Conservation (phyloP, 2,113 vertebrate genomes). For the Dissostichus mawsoni region DNA sequence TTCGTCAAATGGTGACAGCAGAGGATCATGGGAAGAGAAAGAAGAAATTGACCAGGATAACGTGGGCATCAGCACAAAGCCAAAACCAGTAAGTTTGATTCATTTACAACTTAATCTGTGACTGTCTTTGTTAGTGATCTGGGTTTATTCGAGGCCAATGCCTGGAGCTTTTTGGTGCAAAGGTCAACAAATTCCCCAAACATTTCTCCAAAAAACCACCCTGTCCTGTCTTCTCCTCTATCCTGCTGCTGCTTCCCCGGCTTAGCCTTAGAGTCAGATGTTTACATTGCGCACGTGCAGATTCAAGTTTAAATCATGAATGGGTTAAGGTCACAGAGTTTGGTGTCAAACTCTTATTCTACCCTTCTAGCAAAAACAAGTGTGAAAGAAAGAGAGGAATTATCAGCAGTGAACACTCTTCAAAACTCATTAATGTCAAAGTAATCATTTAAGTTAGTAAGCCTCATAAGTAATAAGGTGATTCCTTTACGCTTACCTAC, state of each 20-base stretch:
- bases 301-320: conserved; percentile 1
- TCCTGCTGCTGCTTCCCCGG: not conserved
- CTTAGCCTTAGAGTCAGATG: conserved; percentile 7
- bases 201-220: not conserved
- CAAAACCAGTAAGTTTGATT: conserved; percentile 78
- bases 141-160: not conserved
- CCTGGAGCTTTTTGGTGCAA: not conserved
- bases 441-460: not conserved
- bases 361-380: too few relatives aligned
- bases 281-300: conserved; percentile 45
- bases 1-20: conserved; percentile 80
- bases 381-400: not conserved
- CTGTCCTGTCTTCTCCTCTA: not conserved
- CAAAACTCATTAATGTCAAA: not conserved
- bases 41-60: conserved; percentile 67
- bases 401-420: not conserved
- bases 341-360: not conserved
- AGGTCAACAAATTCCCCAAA: not conserved
- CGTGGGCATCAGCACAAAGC: conserved; percentile 66
- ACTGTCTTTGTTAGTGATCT: not conserved
- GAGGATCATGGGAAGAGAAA: conserved; percentile 77
- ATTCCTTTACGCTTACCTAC: not conserved
- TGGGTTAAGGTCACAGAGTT: not conserved
- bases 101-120: not conserved
- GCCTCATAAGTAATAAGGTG: too few relatives aligned